Conservation (phyloP, 2,797 vertebrate species). For the Pangasius larnaudii region DNA sequence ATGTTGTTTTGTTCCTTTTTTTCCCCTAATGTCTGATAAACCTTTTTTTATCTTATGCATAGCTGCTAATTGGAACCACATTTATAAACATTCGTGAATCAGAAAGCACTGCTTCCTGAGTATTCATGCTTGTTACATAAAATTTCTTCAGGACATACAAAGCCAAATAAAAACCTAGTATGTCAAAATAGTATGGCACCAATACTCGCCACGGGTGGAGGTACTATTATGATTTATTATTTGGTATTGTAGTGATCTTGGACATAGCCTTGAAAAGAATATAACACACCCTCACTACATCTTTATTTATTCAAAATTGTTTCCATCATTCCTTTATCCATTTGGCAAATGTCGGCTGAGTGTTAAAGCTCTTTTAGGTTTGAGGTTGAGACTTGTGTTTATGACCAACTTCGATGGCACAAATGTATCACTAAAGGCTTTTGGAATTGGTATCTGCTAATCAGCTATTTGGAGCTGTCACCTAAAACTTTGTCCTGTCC, state of each 20-base stretch:
- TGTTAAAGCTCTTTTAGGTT: background rate
- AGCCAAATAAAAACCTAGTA: background rate
- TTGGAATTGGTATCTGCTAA: background rate
- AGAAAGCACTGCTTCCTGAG: conserved; percentile 2
- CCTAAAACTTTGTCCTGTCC: background rate
- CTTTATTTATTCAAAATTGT: background rate
- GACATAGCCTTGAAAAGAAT: background rate
- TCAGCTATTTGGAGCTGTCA: background rate
- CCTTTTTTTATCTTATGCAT: background rate
- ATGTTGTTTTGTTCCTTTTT: conserved; percentile 23
- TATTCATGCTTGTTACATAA: conserved; percentile 1
- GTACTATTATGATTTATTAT: conserved; percentile 6
- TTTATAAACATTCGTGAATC: background rate
- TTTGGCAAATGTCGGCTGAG: background rate
- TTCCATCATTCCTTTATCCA: background rate
- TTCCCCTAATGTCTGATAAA: background rate
- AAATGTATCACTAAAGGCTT: background rate
- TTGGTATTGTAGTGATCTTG: background rate
- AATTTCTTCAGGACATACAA: background rate
- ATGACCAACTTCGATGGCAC: background rate
- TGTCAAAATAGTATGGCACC: background rate
- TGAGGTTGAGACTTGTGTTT: background rate
- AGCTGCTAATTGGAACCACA: conserved; percentile 11
- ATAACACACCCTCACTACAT: background rate
- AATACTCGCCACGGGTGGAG: background rate